These are phyloP conservation scores for Centruroides sculpturatus DNA, from an alignment of 1,140 invertebrate genomes.

Conservation along the genomic window DNA sequence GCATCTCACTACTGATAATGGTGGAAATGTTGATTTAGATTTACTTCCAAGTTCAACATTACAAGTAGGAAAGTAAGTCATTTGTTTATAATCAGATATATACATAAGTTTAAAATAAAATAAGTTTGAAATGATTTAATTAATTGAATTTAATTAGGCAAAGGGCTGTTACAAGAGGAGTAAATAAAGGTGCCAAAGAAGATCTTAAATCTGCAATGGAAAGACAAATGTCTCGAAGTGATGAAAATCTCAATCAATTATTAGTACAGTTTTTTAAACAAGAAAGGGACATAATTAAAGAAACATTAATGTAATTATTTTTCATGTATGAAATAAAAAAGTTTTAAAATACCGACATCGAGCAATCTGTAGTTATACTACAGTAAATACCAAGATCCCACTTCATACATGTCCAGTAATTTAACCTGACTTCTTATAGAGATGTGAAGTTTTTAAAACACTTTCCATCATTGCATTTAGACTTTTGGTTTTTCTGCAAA, in stretches of 20 bases:
- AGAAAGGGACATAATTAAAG: slow-evolving; percentile 30
- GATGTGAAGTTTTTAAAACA: no score
- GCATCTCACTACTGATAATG: slow-evolving; percentile 64
- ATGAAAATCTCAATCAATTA: slow-evolving; percentile 60
- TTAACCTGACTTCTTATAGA: no score
- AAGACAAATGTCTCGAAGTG: slow-evolving; percentile 60
- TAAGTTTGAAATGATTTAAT: no score
- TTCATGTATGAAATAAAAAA: no score
- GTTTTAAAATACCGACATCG: no score
- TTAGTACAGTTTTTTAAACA: slow-evolving; percentile 61
- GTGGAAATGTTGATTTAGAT: slow-evolving; percentile 56
- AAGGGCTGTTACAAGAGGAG: slow-evolving; percentile 72
- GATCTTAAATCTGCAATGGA: slow-evolving; percentile 76
- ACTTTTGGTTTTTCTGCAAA: no score
- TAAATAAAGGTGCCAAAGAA: slow-evolving; percentile 82
- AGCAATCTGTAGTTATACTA: no score
- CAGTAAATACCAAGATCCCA: no score
- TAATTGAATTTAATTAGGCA: slow-evolving; percentile 32
- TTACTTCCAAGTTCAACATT: slow-evolving; percentile 38
- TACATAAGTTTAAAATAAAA: no score
- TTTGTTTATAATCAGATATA: no score
- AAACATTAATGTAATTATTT: not conserved
- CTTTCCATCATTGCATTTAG: no score
- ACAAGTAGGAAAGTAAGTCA: slow-evolving; percentile 21
- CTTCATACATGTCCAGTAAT: no score